Evolutionary conservation across 37 sponge, comb jelly and placozoan genomes (phyloP), one percentile per base, ranked within the genome.

Genomic region (Eunapius fragilis): DNA sequence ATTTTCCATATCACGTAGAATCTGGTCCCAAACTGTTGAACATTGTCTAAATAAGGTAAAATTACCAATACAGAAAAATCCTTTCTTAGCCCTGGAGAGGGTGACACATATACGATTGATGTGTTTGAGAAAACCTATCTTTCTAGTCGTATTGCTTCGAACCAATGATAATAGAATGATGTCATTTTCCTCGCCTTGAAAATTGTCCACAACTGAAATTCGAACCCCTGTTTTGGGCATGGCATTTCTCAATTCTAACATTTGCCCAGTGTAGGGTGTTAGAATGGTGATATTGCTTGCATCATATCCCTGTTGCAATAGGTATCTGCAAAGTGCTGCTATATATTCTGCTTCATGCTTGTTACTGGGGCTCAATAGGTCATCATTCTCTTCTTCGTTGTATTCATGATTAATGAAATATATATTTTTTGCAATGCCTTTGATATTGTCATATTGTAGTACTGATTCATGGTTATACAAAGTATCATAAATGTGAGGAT

Each of bases 101-200:
- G 99, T 88, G 14, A 98, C 99, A 87, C 99, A 98, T 0, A 94
- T 83, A 26, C 99, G 88, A 48, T 98, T 96, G 14, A 82, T 78
- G 48, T 91, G 92, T 79, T 82, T 86, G 31, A 95, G 75, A 70
- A 96, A 98, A 0, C 99, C 99, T 79, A 94, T 85, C 9, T 77
- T 96, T 2, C 70, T 72, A 11, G 48, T 30, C 13, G 47, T 22
- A 68, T 94, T 96, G 37, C 93, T 94, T 19, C 99, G 91, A 4
- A 93, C 94, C 0, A 98, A 79, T 24, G 97, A 93, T 5, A 98
- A 83, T 23, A 98, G 74, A 14, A 98, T 89, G 50, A 96, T 93
- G 45, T 96, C 92, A 86, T 98, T 98, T 79, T 98, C 99, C 74
- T 98, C 99, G n/a, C 99, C 99, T 58, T 98, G 98, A 70, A 93